Evolutionary conservation across 2,113 vertebrate species (phyloP), one percentile per base, ranked within the genome.

Genomic region (Prochilodus magdalenae): DNA sequence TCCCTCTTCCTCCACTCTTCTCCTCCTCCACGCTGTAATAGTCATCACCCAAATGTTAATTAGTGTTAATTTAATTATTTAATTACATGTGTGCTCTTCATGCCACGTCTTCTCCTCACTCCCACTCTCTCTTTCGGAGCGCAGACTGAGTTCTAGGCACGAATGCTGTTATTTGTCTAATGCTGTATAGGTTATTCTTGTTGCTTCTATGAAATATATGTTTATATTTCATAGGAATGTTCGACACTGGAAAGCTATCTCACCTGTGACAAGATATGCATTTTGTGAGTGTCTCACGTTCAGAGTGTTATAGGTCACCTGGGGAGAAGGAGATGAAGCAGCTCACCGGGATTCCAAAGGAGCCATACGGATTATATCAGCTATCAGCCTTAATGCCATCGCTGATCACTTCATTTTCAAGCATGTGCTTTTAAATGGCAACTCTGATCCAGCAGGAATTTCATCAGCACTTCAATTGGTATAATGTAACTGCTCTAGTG

Each of bases 31-130:
- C 83, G 95, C 94, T 96, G 98, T 97, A 98, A 97, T 97, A 97
- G 97, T 96, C 95, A 94, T 95, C 95, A 93, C 94, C 94, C 95
- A 95, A 92, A 95, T 97, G 96, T 96, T 97, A 96, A 98, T 98
- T 97, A 96, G 96, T 95, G 95, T 94, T 95, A 95, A 96, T 96
- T 96, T 94, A 97, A 96, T 96, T 94, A 96, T 96, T 96, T 96
- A 95, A 96, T 96, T 96, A 95, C 95, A 95, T 94, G 93, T 96
- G 96, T 94, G 94, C 95, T 95, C 94, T 93, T 93, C 53, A 59
- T 77, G 75, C 78, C 55, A 57, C 53, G 18, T 62, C 44, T 29
- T 70, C 36, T 62, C 80, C 72, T 62, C 75, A 55, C 47, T 74
- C 73, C 44, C 47, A 3, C 59, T 66, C 63, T 62, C 62, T 60